Evolutionary conservation across 2,113 vertebrate species (phyloP), one percentile per base, ranked within the genome.

Genomic region (Lophura nycthemera): DNA sequence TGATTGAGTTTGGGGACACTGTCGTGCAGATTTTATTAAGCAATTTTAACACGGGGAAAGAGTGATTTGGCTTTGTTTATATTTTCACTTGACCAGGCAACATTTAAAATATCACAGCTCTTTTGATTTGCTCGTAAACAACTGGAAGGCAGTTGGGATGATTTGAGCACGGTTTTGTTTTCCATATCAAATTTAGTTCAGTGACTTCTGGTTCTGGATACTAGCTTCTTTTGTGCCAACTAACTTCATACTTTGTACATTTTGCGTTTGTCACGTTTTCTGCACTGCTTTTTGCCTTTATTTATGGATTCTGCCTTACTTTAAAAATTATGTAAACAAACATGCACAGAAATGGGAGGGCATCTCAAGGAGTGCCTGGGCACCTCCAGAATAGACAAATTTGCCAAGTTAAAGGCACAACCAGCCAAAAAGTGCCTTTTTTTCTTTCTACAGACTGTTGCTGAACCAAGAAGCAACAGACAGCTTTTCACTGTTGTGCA

Each of bases 391-490:
- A 92, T 5, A 76, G 85, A 92, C 57, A 76, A 82, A 91, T 75
- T 90, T 97, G 95, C 96, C 95, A 96, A 95, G 95, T 96, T 76
- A 91, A 75, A 97, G 97, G 92, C 96, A 89, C 96, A 89, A 98
- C 92, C 94, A 98, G 97, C 98, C 98, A 97, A 96, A 93, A 98
- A 99, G 99, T 99, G 98, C 99, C 99, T 99, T 98, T 98, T 98
- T 96, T 90, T 60, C 59, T 59, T 96, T 89, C 92, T 83, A 74
- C 90, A 32, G 70, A 1, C 86, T 84, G 84, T 87, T 96, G 95
- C 88, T 5, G 32, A 94, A 95, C 74, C 90, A 74, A n/a, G 22
- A 76, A 67, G 92, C 77, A 93, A 90, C 93, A 89, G 93, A 85
- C 73, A 70, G 80, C 91, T 86, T 89, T 85, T 92, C 93, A 70